These are phyloP conservation scores for Bombus turneri DNA, from an alignment of 1,140 invertebrate species.

Conservation along the genomic window DNA sequence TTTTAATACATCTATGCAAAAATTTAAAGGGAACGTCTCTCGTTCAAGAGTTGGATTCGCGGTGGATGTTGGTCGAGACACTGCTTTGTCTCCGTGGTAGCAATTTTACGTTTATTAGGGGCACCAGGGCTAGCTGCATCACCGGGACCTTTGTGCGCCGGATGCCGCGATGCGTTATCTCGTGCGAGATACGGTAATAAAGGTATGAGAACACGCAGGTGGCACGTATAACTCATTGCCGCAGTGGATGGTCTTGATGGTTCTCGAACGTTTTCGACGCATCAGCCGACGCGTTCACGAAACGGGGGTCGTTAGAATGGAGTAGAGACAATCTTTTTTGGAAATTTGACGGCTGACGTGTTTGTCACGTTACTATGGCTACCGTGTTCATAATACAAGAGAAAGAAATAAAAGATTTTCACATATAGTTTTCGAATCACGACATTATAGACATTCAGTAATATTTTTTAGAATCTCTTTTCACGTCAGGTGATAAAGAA, in stretches of 20 bases:
- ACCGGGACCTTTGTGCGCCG: conserved; percentile 30
- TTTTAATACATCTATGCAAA: too few species aligned
- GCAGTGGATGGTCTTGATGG: conserved; percentile 54
- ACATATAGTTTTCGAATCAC: too few species aligned
- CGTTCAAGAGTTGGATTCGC: background rate
- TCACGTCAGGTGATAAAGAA: too few species aligned
- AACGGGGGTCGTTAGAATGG: conserved; percentile 2
- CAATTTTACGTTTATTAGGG: conserved; percentile 34
- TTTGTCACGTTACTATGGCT: background rate
- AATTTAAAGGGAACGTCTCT: background rate
- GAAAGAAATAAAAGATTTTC: too few species aligned
- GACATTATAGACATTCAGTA: too few species aligned
- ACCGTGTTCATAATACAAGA: too few species aligned
- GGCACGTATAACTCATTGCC: conserved; percentile 76
- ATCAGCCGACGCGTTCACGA: conserved; percentile 44
- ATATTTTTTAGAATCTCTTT: too few species aligned
- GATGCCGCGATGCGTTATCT: conserved; percentile 64
- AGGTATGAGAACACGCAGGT: conserved; percentile 81
- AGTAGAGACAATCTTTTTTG: background rate
- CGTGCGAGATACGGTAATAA: conserved; percentile 73
- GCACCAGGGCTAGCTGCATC: conserved; percentile 10
- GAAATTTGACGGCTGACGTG: background rate
- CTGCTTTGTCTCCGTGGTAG: background rate
- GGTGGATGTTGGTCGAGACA: background rate
- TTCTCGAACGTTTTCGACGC: conserved; percentile 50